phyloP scores from a whole-genome alignment of 2,888 invertebrate species.

The Homarus gammarus region DNA sequence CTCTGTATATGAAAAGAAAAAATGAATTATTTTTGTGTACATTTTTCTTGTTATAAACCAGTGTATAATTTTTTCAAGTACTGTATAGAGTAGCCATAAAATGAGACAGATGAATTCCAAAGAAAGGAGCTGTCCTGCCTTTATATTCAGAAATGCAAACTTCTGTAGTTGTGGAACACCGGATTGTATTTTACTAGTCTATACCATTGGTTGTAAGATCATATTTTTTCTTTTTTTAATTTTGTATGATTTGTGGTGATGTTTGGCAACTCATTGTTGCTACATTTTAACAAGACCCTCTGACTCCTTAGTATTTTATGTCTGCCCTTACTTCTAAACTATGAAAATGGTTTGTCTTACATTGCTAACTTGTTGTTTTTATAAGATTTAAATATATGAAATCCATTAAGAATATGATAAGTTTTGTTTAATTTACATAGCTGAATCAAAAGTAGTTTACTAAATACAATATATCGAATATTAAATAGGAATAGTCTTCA shows the following conservation, averaged over 20 bases:
- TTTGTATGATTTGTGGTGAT: background rate
- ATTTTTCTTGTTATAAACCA: background rate
- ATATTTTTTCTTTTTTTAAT: background rate
- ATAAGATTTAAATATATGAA: constrained; percentile 56
- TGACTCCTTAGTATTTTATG: background rate
- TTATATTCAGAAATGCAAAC: background rate
- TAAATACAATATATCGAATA: too few relatives aligned
- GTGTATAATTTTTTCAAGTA: background rate
- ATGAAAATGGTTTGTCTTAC: constrained; percentile 20
- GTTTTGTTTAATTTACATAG: background rate
- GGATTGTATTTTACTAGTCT: background rate
- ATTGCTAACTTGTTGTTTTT: constrained; percentile 55
- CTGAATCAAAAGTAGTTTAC: background rate
- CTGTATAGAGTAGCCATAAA: background rate
- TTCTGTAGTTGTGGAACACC: background rate
- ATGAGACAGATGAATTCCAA: background rate
- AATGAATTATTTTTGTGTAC: background rate
- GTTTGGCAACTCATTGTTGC: background rate
- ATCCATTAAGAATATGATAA: constrained; percentile 3
- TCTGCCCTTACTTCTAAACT: constrained; percentile 5
- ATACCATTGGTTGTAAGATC: constrained; percentile 14
- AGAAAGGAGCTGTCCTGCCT: background rate
- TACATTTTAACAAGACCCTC: background rate
- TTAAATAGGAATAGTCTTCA: too few relatives aligned
- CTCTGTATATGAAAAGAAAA: background rate